phyloP scores from a whole-genome alignment of 2,797 vertebrate genomes.

The Sebastes melanostomus region DNA sequence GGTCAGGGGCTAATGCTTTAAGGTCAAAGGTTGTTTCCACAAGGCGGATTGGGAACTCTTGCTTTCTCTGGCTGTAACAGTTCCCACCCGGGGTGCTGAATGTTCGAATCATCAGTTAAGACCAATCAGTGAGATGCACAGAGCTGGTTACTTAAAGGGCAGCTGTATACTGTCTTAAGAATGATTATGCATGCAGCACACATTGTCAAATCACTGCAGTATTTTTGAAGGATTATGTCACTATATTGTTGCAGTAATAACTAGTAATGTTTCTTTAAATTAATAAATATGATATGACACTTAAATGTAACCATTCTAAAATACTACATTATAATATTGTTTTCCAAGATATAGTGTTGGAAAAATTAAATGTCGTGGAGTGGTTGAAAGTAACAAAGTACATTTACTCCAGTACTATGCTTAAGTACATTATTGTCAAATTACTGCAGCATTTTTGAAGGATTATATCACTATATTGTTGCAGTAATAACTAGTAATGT shows the following conservation, averaged over 20 bases:
- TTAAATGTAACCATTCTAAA: constrained; percentile 7
- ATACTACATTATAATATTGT: not conserved
- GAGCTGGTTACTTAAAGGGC: not conserved
- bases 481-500: not conserved
- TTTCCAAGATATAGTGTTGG: constrained; percentile 5
- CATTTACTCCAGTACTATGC: no score
- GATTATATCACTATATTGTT: not conserved
- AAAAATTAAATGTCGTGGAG: constrained; percentile 19
- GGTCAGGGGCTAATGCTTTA: constrained; percentile 82
- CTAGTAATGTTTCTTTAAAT: not conserved
- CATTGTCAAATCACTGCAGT: not conserved
- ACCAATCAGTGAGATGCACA: constrained; percentile 32
- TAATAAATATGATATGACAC: not conserved
- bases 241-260: not conserved
- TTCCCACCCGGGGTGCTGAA: constrained; percentile 76
- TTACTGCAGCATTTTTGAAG: not conserved
- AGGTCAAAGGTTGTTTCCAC: constrained; percentile 84
- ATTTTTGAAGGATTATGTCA: not conserved
- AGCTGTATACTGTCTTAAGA: not conserved
- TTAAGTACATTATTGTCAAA: not conserved
- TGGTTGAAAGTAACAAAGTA: no score
- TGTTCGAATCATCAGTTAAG: constrained; percentile 68
- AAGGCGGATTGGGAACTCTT: constrained; percentile 69
- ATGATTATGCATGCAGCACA: not conserved
- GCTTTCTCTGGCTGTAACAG: constrained; percentile 72